A percentile compares a stretch with the other conserved stretches of the same genome.
phyloP scores from a whole-genome alignment of 2,797 vertebrate genomes.

The Arvicola amphibius region DNA sequence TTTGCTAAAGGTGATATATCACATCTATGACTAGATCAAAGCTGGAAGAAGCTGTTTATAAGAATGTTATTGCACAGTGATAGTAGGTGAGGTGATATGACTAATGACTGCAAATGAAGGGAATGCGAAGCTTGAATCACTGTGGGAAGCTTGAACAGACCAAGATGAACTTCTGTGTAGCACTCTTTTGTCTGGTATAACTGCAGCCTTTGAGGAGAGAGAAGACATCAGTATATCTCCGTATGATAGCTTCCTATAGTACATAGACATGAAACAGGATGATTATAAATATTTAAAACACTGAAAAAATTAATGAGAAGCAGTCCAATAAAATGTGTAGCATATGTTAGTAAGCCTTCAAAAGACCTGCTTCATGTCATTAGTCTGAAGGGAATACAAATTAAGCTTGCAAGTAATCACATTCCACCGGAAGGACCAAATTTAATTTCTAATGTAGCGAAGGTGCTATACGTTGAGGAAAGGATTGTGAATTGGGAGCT shows the following conservation, averaged over 20 bases:
- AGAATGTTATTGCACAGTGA: not conserved
- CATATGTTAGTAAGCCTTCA: not conserved
- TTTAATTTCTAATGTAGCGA: not conserved
- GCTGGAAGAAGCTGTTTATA: not conserved
- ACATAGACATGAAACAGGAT: not conserved
- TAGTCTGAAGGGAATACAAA: not conserved
- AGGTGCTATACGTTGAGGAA: not conserved
- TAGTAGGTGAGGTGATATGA: not conserved
- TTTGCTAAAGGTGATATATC: not conserved
- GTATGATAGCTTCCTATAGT: not conserved
- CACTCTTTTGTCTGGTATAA: not conserved
- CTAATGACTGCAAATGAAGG: not conserved
- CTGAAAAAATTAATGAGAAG: not conserved
- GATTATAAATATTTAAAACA: not conserved
- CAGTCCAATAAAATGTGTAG: not conserved
- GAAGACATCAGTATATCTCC: not conserved
- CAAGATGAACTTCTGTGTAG: not conserved
- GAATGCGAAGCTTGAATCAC: not conserved
- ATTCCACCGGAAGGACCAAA: not conserved
- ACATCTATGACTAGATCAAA: not conserved
- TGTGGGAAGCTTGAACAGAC: not conserved
- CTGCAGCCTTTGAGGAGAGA: not conserved
- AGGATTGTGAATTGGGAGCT: not conserved
- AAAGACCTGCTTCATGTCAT: not conserved
- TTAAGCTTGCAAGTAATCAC: not conserved